Evolutionary conservation across 2,797 vertebrate species (phyloP), one percentile per base, ranked within the genome.

Genomic region (Neoniphon sammara): DNA sequence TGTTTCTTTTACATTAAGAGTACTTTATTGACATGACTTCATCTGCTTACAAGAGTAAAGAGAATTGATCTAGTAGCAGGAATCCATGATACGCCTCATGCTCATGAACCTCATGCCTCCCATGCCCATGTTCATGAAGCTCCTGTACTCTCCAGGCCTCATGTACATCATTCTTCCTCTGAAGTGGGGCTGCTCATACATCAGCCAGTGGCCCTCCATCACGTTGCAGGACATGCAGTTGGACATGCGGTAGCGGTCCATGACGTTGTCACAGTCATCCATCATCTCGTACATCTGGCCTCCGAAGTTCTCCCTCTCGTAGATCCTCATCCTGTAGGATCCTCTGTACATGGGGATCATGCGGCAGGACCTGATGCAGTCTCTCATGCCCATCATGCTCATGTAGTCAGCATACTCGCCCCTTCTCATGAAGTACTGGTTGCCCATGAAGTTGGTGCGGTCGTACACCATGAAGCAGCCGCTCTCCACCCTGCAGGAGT

Each of bases 181-280:
- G 39, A 12, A 42, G 39, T 42, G 11, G 39, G 39, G 11, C 39
- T 42, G 39, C 39, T 42, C 39, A 11, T 42, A 42, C 39, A 42
- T 79, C 82, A 91, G 85, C 90, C 90, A 90, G 82, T 85, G 9
- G 89, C 87, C 83, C 83, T 84, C 83, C 5, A 36, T 65, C 56
- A 4, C 36, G 49, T 30, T 15, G 20, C 18, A 31, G 12, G 30
- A 30, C 39, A 64, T 44, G 3, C 31, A 53, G 10, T 27, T 23
- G 30, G 31, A 17, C 25, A 31, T 49, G 17, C 46, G 9, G 8
- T 67, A 30, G 5, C 36, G 23, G 20, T 54, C 65, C 39, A 55
- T 66, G 52, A 66, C 20, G 56, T 36, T 58, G 2, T 62, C 59
- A 17, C 65, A 47, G 25, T 67, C 23, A 15, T 58, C 20, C 0